Conservation (phyloP, 2,113 vertebrate species). For the Halichoerus grypus region DNA sequence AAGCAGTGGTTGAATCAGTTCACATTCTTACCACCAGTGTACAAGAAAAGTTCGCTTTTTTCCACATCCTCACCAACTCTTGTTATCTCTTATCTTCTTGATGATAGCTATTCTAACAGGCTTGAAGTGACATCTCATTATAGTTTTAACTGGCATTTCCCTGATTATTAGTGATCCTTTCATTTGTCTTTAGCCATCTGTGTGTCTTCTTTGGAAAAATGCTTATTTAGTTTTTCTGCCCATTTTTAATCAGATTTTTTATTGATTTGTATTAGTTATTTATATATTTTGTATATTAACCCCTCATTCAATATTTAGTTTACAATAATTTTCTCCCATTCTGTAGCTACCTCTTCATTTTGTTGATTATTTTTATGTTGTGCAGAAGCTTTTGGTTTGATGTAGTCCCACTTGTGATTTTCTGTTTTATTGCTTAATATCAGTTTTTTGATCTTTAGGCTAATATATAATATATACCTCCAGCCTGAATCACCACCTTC, state of each 20-base stretch:
- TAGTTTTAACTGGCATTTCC: not conserved
- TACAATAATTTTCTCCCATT: not conserved
- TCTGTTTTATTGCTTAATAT: not conserved
- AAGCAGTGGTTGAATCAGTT: not conserved
- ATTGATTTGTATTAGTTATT: not conserved
- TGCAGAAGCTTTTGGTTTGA: not conserved
- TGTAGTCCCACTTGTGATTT: not conserved
- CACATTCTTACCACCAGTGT: not conserved
- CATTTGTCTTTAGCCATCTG: not conserved
- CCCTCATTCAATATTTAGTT: not conserved
- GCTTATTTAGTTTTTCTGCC: not conserved
- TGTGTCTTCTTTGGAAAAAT: not conserved
- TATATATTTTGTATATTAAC: not conserved
- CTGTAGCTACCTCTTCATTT: not conserved
- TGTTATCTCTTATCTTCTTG: not conserved
- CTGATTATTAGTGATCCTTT: not conserved
- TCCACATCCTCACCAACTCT: not conserved
- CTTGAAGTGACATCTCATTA: not conserved
- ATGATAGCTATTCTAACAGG: not conserved
- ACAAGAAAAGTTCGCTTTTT: not conserved
- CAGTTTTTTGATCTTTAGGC: not conserved
- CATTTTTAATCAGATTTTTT: not conserved
- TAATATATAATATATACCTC: not conserved
- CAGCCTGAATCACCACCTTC: rapidly evolving
- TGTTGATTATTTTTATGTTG: not conserved